Percentiles rank a stretch among this genome's conserved stretches.
These are phyloP conservation scores for Calephelis perditalis DNA, from an alignment of 2,888 invertebrate genomes.

Conservation along the genomic window DNA sequence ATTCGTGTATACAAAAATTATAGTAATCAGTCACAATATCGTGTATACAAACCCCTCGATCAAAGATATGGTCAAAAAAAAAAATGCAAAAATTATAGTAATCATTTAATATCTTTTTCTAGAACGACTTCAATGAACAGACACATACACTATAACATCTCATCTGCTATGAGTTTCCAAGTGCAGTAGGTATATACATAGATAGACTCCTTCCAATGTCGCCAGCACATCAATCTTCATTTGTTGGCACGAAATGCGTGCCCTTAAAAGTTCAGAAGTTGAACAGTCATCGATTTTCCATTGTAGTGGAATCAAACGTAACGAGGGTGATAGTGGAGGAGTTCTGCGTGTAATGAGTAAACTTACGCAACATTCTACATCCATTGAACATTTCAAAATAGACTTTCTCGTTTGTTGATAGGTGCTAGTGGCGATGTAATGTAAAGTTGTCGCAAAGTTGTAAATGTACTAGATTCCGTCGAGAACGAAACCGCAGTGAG, in stretches of 20 bases:
- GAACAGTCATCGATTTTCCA: slow-evolving; percentile 42
- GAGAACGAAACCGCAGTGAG: slow-evolving; percentile 9
- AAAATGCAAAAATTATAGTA: no score
- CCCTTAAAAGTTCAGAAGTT: slow-evolving; percentile 36
- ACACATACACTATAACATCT: no score
- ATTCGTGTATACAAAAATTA: no score
- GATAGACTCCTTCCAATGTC: not conserved
- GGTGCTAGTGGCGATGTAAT: not conserved
- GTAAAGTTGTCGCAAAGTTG: slow-evolving; percentile 9
- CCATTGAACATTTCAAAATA: not conserved
- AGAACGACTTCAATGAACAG: no score
- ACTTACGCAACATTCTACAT: slow-evolving; percentile 30
- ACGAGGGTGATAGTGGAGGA: slow-evolving; percentile 33
- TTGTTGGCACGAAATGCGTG: slow-evolving; percentile 28
- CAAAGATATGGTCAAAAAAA: no score
- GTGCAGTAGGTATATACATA: no score
- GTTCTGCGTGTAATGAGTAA: slow-evolving; percentile 44
- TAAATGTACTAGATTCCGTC: slow-evolving; percentile 11
- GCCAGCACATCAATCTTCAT: slow-evolving; percentile 14
- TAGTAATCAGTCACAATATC: no score
- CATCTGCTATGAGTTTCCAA: no score
- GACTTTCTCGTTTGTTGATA: slow-evolving; percentile 7
- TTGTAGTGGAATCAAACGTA: slow-evolving; percentile 37
- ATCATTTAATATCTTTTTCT: no score
- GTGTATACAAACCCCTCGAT: no score